Conservation (phyloP, 2,888 invertebrate species). For the Netelia melanura region DNA sequence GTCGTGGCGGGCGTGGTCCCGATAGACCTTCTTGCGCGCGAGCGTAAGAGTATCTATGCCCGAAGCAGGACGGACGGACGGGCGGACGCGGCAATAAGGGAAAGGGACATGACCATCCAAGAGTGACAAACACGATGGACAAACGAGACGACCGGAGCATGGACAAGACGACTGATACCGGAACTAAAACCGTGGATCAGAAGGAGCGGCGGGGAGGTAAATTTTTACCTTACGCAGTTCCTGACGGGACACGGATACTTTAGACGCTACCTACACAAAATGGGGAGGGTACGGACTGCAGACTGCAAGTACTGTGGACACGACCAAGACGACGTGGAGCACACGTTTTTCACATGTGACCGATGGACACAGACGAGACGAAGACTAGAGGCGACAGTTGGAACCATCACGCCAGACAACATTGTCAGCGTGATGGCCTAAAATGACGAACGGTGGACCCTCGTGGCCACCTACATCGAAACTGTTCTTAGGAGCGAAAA, state of each 20-base stretch:
- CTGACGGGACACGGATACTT: constrained; percentile 22
- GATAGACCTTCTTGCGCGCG: constrained; percentile 62
- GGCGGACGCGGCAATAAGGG: background rate
- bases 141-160: constrained; percentile 7
- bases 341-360: too few relatives aligned
- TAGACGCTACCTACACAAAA: constrained; percentile 6
- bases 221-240: constrained; percentile 68
- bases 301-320: background rate
- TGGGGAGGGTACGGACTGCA: constrained; percentile 51
- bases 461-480: too few relatives aligned
- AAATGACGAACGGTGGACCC: too few relatives aligned
- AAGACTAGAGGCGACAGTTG: too few relatives aligned
- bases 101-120: constrained; percentile 27
- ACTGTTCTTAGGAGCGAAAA: too few relatives aligned
- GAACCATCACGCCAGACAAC: too few relatives aligned
- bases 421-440: too few relatives aligned
- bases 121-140: constrained; percentile 31
- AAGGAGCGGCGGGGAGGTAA: constrained; percentile 31
- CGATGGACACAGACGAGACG: too few relatives aligned
- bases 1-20: constrained; percentile 69
- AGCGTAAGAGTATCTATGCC: constrained; percentile 17
- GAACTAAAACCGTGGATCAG: constrained; percentile 31
- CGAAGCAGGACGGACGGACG: background rate
- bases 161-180: constrained; percentile 32
- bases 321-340: background rate